Conservation (phyloP, 64 coral and sea anemone genomes). For the Acropora tenuis region DNA sequence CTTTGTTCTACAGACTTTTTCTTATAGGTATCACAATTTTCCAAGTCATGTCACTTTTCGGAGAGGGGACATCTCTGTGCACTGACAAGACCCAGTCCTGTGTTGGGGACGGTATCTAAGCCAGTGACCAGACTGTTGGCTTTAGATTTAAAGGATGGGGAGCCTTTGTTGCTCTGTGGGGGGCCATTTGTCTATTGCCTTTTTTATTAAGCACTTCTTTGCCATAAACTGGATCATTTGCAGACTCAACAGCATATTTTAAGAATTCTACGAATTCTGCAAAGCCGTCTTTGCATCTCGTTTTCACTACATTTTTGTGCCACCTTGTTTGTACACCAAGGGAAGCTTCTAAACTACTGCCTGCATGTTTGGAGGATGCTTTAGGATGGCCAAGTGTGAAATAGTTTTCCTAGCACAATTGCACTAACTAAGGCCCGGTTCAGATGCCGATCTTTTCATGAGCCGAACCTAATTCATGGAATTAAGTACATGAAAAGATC, state of each 20-base stretch:
- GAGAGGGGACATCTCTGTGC: slow-evolving; percentile 11
- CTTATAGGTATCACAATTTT: slow-evolving; percentile 61
- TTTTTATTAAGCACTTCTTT: slow-evolving; percentile 64
- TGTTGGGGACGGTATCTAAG: background rate
- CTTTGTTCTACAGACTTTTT: slow-evolving; percentile 62
- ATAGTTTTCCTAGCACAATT: slow-evolving; percentile 27
- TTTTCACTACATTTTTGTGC: slow-evolving; percentile 58
- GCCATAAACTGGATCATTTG: slow-evolving; percentile 71
- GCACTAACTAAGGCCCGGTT: background rate
- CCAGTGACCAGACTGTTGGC: background rate
- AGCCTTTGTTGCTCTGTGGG: background rate
- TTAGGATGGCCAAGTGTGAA: slow-evolving; percentile 32
- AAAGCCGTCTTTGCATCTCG: slow-evolving; percentile 24
- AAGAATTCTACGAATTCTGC: slow-evolving; percentile 38
- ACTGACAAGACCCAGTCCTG: slow-evolving; percentile 55
- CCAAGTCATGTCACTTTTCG: slow-evolving; percentile 34
- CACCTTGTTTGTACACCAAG: slow-evolving; percentile 35
- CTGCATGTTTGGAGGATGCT: slow-evolving; percentile 63
- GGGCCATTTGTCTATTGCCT: slow-evolving; percentile 26
- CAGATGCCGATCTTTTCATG: background rate
- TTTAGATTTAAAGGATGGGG: background rate
- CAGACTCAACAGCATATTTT: slow-evolving; percentile 48
- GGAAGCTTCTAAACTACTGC: slow-evolving; percentile 58
- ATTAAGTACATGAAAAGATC: background rate
- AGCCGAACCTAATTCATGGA: background rate